These are phyloP conservation scores for Macrotis lagotis DNA, from an alignment of 2,113 vertebrate genomes.

Conservation along the genomic window DNA sequence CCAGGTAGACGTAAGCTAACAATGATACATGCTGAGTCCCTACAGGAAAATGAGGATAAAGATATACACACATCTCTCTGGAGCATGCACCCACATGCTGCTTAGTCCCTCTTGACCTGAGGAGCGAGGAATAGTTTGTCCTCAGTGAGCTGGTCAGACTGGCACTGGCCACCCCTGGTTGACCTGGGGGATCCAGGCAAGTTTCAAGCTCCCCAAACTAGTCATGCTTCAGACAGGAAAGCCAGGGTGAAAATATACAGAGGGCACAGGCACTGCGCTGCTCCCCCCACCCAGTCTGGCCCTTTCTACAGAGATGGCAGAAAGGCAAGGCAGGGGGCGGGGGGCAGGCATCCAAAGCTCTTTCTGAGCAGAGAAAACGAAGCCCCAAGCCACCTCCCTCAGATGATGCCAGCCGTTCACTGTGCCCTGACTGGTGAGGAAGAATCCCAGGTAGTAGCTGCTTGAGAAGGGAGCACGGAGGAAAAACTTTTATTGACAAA, in stretches of 20 bases:
- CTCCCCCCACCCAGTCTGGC: too few species aligned
- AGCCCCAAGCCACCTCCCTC: not conserved
- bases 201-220: not conserved
- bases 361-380: not conserved
- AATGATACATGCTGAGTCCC: not conserved
- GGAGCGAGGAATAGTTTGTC: not conserved
- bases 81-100: not conserved
- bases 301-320: not conserved
- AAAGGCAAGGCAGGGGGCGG: not conserved
- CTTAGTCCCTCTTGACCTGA: not conserved
- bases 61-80: not conserved
- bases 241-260: not conserved
- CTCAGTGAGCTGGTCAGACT: not conserved
- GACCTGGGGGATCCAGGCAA: not conserved
- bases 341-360: not conserved
- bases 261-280: too few species aligned
- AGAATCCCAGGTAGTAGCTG: not conserved
- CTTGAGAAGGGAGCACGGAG: not conserved
- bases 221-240: not conserved
- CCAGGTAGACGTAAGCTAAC: slow-evolving; percentile 4
- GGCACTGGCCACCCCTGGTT: not conserved
- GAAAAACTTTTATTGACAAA: not conserved
- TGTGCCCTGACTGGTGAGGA: not conserved
- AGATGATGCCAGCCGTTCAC: not conserved
- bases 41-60: not conserved